Percentiles rank a stretch among this genome's conserved stretches.
Evolutionary conservation across 2,797 vertebrate genomes (phyloP).

Genomic region (Acanthornis magna): DNA sequence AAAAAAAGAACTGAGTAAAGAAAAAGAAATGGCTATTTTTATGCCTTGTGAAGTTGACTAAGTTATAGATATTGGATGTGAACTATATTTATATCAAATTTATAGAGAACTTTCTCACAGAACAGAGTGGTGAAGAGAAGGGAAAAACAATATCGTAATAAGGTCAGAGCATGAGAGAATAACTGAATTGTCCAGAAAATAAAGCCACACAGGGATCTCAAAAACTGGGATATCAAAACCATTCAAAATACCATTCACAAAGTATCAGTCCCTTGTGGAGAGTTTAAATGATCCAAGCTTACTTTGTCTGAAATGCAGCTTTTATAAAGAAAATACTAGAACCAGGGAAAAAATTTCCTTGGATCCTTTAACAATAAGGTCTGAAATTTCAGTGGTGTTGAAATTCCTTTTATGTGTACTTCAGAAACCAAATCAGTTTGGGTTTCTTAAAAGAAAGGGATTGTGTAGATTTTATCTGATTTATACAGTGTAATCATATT

Average conservation of each 20-base stretch:
- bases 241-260: constrained; percentile 38
- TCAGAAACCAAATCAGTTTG: neutral
- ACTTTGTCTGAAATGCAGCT: constrained; percentile 34
- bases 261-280: constrained; percentile 15
- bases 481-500: constrained; percentile 32
- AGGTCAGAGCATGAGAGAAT: constrained; percentile 42
- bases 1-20: neutral
- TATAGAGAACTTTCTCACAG: neutral
- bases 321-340: constrained; percentile 39
- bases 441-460: neutral
- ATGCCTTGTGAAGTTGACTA: neutral
- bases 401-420: constrained; percentile 9
- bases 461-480: constrained; percentile 44
- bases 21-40: neutral
- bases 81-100: constrained; percentile 5
- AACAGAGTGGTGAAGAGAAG: neutral
- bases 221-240: constrained; percentile 31
- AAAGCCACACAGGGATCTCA: neutral
- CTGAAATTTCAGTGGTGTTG: constrained; percentile 9
- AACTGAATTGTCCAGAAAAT: constrained; percentile 52
- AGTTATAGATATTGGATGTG: neutral
- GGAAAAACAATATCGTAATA: neutral
- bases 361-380: neutral
- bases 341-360: constrained; percentile 10
- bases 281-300: constrained; percentile 35